These are phyloP conservation scores for Diplolepis rosae DNA, from an alignment of 2,888 invertebrate species.

Conservation along the genomic window DNA sequence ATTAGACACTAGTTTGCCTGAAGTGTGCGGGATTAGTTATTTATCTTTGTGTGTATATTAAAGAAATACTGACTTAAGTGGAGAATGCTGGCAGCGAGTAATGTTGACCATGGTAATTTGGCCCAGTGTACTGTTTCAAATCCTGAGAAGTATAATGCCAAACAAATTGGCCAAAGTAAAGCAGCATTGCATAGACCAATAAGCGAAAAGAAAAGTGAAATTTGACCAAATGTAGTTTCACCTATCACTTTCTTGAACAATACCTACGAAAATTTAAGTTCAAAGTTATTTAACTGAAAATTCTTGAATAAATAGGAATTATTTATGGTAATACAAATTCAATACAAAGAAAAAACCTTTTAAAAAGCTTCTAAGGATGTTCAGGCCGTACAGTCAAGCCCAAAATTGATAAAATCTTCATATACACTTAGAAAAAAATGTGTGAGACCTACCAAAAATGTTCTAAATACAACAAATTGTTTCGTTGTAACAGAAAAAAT, in stretches of 20 bases:
- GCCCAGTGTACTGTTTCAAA: constrained; percentile 89
- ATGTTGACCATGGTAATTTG: constrained; percentile 90
- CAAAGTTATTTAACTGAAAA: not conserved
- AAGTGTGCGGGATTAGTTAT: too few relatives aligned
- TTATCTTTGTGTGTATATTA: too few relatives aligned
- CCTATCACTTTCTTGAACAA: constrained; percentile 95
- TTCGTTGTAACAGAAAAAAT: too few relatives aligned
- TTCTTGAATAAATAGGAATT: not conserved
- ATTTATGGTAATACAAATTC: too few relatives aligned
- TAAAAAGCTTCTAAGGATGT: too few relatives aligned
- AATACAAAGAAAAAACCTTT: too few relatives aligned
- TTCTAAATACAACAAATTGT: too few relatives aligned
- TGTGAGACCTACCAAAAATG: too few relatives aligned
- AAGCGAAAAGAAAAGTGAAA: constrained; percentile 93
- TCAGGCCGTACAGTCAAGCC: too few relatives aligned
- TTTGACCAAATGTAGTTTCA: constrained; percentile 92
- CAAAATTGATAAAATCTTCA: too few relatives aligned
- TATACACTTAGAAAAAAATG: too few relatives aligned
- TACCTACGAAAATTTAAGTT: constrained; percentile 77
- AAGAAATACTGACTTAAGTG: constrained; percentile 80
- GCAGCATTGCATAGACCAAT: constrained; percentile 92
- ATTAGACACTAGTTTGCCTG: too few relatives aligned
- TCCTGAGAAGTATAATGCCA: constrained; percentile 90
- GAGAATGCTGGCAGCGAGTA: constrained; percentile 86
- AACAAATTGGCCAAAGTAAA: constrained; percentile 92